These are phyloP conservation scores for Sinodicranocentrus sp. DNA, from an alignment of 2,888 invertebrate genomes.

Conservation along the genomic window DNA sequence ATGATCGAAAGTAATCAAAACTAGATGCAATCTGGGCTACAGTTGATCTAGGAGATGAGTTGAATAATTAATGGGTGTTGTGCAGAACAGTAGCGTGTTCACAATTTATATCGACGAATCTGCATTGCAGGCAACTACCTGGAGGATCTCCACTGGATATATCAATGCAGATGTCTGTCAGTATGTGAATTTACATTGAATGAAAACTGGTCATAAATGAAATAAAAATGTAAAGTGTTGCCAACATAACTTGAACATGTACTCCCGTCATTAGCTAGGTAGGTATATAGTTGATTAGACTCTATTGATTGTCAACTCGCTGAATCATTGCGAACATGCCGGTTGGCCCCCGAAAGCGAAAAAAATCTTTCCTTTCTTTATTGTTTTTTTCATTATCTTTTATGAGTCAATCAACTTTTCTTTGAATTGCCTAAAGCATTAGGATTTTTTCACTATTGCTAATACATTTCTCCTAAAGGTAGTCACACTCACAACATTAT, in stretches of 20 bases:
- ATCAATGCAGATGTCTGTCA: too few relatives aligned
- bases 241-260: too few relatives aligned
- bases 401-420: slow-evolving; percentile 57
- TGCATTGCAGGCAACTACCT: neutral
- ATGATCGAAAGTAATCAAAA: too few relatives aligned
- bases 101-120: neutral
- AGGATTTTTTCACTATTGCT: neutral
- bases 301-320: slow-evolving; percentile 47
- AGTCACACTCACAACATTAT: too few relatives aligned
- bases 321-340: slow-evolving; percentile 35
- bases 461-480: neutral
- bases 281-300: slow-evolving; percentile 30
- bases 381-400: slow-evolving; percentile 30
- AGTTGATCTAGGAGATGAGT: neutral
- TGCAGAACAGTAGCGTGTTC: slow-evolving; percentile 15
- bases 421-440: slow-evolving; percentile 14
- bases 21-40: too few relatives aligned
- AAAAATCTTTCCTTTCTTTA: neutral
- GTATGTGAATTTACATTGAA: too few relatives aligned
- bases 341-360: slow-evolving; percentile 18
- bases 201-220: too few relatives aligned
- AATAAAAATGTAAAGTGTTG: too few relatives aligned
- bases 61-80: slow-evolving; percentile 23
- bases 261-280: neutral
- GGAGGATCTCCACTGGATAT: too few relatives aligned